Conservation (phyloP, 2,888 invertebrate genomes). For the Chrysina gloriosa region DNA sequence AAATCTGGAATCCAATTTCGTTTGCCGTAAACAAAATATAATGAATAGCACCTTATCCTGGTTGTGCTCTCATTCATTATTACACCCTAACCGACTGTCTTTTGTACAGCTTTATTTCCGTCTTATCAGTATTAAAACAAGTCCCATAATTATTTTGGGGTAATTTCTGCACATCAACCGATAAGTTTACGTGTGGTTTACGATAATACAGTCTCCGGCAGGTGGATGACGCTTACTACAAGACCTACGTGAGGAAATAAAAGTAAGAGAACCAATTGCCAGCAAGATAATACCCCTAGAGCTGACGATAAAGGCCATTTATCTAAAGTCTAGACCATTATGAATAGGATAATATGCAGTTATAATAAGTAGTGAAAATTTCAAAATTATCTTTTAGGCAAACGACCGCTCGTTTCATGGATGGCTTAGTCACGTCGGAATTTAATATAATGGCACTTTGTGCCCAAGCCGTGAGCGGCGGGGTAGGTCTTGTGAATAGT, state of each 20-base stretch:
- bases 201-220: background rate
- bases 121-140: background rate
- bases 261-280: constrained; percentile 3
- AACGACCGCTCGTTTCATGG: constrained; percentile 6
- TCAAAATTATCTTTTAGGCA: constrained; percentile 25
- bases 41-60: too few relatives aligned
- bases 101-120: too few relatives aligned
- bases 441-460: constrained; percentile 18
- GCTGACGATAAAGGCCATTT: constrained; percentile 8
- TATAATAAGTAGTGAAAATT: constrained; percentile 28
- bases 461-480: background rate
- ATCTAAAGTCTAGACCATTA: constrained; percentile 7
- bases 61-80: too few relatives aligned
- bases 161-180: constrained; percentile 6
- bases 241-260: background rate
- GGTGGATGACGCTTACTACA: constrained; percentile 4
- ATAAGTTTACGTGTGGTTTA: background rate
- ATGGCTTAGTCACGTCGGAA: constrained; percentile 9
- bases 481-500: background rate
- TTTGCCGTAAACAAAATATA: too few relatives aligned
- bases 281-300: background rate
- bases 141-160: constrained; percentile 16
- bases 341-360: background rate
- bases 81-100: too few relatives aligned
- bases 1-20: too few relatives aligned